These are phyloP conservation scores for Pristionchus entomophagus DNA, from an alignment of 2,888 invertebrate genomes.

Conservation along the genomic window DNA sequence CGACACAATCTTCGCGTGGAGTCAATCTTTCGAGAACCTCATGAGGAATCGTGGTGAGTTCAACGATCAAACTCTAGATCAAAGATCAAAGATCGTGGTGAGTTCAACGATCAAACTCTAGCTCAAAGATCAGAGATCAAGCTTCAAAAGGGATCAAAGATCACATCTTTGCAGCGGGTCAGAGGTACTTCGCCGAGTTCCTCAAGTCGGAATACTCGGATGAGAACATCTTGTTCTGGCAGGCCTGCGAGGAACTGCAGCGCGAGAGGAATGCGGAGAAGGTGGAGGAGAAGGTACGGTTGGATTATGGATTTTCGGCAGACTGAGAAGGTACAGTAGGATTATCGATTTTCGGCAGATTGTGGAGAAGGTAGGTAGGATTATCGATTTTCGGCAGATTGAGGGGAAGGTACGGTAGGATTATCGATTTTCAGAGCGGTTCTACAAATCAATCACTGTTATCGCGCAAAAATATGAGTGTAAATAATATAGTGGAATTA, in stretches of 20 bases:
- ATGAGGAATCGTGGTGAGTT: conserved; percentile 75
- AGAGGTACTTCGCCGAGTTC: conserved; percentile 74
- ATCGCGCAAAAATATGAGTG: too few relatives aligned
- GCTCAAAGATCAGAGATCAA: neutral
- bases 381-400: too few relatives aligned
- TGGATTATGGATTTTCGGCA: too few relatives aligned
- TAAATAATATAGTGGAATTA: too few relatives aligned
- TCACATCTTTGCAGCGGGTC: conserved; percentile 80
- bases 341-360: too few relatives aligned
- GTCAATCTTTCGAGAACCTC: conserved; percentile 74
- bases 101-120: neutral
- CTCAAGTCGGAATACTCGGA: conserved; percentile 74
- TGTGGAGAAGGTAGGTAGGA: too few relatives aligned
- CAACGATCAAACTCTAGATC: too few relatives aligned
- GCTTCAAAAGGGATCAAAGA: neutral
- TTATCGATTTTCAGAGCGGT: too few relatives aligned
- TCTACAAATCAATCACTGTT: too few relatives aligned
- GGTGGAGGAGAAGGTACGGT: conserved; percentile 90
- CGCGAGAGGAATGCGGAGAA: conserved; percentile 91
- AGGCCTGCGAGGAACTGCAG: conserved; percentile 78
- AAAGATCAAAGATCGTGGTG: too few relatives aligned
- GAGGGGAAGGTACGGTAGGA: too few relatives aligned
- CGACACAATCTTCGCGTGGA: conserved; percentile 74
- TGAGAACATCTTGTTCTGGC: conserved; percentile 75
- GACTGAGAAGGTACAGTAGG: too few relatives aligned